Evolutionary conservation across 2,888 invertebrate species (phyloP).

Genomic region (Pheosia gnoma): DNA sequence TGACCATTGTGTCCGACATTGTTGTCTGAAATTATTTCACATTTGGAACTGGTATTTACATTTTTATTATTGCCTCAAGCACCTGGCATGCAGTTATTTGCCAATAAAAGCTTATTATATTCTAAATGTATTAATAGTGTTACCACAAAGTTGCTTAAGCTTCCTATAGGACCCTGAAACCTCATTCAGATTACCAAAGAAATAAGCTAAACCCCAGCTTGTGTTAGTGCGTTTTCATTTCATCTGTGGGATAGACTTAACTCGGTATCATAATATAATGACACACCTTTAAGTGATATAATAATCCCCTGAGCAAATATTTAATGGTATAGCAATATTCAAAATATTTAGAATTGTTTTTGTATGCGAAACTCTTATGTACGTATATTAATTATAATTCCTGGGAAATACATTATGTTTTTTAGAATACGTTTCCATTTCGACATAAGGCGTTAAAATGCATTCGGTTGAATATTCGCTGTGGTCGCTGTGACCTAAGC

Average conservation of each 20-base stretch:
- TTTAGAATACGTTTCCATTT: not conserved
- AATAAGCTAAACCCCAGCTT: not conserved
- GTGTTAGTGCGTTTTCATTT: too few species aligned
- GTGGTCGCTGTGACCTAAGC: too few species aligned
- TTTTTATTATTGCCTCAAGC: too few species aligned
- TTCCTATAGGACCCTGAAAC: not conserved
- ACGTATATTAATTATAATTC: slow-evolving; percentile 16
- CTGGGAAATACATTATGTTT: not conserved
- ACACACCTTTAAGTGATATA: not conserved
- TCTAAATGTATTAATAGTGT: not conserved
- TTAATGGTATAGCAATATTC: slow-evolving; percentile 13
- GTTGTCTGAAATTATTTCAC: too few species aligned
- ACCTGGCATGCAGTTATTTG: too few species aligned
- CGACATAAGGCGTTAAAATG: not conserved
- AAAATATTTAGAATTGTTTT: not conserved
- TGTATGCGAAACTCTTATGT: slow-evolving; percentile 19
- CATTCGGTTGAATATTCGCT: not conserved
- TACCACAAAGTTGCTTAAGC: not conserved
- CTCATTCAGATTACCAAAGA: not conserved
- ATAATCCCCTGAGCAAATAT: slow-evolving; percentile 8
- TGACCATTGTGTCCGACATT: too few species aligned
- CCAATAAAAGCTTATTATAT: too few species aligned
- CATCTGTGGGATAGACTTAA: too few species aligned
- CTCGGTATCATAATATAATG: not conserved
- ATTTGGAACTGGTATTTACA: too few species aligned